Evolutionary conservation across 1,140 invertebrate genomes (phyloP).

Genomic region (Pseudachorutes palmiensis): DNA sequence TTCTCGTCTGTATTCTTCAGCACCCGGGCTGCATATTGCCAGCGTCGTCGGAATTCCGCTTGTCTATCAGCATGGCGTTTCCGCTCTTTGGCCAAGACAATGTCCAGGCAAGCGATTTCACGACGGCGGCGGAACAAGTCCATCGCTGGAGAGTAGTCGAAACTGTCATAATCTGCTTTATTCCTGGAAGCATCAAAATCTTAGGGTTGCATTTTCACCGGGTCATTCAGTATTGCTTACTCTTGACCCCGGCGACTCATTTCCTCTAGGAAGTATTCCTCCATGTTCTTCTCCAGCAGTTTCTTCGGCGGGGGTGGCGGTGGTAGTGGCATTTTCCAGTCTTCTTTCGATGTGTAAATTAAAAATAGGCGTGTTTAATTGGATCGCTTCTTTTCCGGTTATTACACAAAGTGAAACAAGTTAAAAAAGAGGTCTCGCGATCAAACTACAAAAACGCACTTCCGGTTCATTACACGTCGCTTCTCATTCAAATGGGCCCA

Average conservation of each 20-base stretch:
- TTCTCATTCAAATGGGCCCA: too few species aligned
- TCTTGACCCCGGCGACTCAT: neutral
- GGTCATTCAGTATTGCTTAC: neutral
- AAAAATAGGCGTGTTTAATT: too few species aligned
- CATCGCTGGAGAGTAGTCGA: slow-evolving; percentile 14
- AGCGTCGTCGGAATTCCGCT: neutral
- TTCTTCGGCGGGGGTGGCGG: neutral
- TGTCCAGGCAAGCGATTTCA: slow-evolving; percentile 15
- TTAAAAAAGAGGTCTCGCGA: too few species aligned
- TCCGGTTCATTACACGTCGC: too few species aligned
- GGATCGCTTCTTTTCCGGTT: too few species aligned
- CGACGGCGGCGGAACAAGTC: slow-evolving; percentile 13
- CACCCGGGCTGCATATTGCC: slow-evolving; percentile 3
- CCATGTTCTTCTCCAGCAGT: neutral
- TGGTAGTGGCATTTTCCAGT: neutral
- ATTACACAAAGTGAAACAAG: too few species aligned
- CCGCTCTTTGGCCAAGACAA: slow-evolving; percentile 14
- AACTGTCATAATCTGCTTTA: neutral
- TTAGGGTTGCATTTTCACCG: neutral
- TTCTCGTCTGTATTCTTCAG: slow-evolving; percentile 10
- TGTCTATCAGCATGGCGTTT: neutral
- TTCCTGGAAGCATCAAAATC: neutral
- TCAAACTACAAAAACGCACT: too few species aligned
- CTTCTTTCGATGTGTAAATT: too few species aligned
- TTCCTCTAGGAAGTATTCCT: slow-evolving; percentile 12